A percentile compares a stretch with the other conserved stretches of the same genome.
Evolutionary conservation across 2,113 vertebrate genomes (phyloP).

Genomic region (Perca flavescens): DNA sequence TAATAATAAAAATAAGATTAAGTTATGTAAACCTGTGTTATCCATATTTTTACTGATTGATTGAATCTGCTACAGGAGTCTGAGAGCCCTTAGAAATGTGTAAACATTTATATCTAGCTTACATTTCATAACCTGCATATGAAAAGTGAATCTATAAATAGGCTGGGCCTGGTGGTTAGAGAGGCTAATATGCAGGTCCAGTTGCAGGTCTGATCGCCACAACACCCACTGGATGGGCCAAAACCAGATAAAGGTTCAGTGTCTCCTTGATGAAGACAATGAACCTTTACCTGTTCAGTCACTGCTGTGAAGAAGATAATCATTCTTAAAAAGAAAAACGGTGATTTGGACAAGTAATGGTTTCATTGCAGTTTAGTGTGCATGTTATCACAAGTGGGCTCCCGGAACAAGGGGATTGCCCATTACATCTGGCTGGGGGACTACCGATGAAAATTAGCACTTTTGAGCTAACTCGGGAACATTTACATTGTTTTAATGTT

Average conservation of each 20-base stretch:
- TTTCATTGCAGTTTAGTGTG: constrained; percentile 18
- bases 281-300: constrained; percentile 11
- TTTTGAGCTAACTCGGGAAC: too few species aligned
- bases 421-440: too few species aligned
- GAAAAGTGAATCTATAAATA: constrained; percentile 27
- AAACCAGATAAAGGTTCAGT: constrained; percentile 28
- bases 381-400: background rate
- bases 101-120: constrained; percentile 14
- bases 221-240: background rate
- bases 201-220: constrained; percentile 11
- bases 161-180: background rate
- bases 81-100: background rate
- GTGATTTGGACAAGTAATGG: constrained; percentile 40
- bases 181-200: constrained; percentile 3
- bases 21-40: background rate
- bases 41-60: background rate
- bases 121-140: background rate
- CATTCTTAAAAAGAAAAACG: constrained; percentile 42
- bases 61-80: background rate
- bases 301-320: constrained; percentile 33
- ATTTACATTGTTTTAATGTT: too few species aligned
- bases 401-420: constrained; percentile 7
- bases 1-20: too few species aligned
- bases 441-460: too few species aligned
- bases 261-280: constrained; percentile 24